A percentile compares a stretch with the other conserved stretches of the same genome.
These are phyloP conservation scores for Probaryconus sp. DNA, from an alignment of 1,140 invertebrate genomes.

Conservation along the genomic window DNA sequence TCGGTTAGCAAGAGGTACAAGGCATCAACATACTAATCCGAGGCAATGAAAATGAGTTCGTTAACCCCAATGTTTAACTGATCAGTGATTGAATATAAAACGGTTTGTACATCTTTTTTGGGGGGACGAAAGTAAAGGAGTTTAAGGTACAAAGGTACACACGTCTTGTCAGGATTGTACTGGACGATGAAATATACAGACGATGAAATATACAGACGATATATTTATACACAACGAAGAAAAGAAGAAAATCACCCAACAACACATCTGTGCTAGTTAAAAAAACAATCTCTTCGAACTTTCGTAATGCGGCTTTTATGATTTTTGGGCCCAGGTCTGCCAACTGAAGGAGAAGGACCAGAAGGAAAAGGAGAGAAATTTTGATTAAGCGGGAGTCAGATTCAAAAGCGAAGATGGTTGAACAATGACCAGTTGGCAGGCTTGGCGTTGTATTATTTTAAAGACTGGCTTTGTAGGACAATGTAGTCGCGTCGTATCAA, in stretches of 20 bases:
- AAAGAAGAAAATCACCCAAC: conserved; percentile 38
- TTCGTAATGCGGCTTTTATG: conserved; percentile 42
- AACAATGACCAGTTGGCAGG: conserved; percentile 8
- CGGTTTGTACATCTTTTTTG: conserved; percentile 47
- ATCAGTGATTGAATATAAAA: conserved; percentile 39
- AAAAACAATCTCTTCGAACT: conserved; percentile 26
- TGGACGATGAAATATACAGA: conserved; percentile 47
- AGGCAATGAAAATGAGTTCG: conserved; percentile 6
- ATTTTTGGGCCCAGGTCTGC: conserved; percentile 10
- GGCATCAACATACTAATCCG: conserved; percentile 32
- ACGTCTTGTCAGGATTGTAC: conserved; percentile 59
- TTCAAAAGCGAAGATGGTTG: too few relatives aligned
- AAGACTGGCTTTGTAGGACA: conserved; percentile 46
- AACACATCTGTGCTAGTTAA: conserved; percentile 42
- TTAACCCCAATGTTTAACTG: too few relatives aligned
- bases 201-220: conserved; percentile 35
- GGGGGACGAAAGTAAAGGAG: conserved; percentile 40
- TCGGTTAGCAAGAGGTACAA: conserved; percentile 21
- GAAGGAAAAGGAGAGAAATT: too few relatives aligned
- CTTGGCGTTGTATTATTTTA: not conserved
- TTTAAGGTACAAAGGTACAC: conserved; percentile 60
- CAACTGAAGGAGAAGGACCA: conserved; percentile 24
- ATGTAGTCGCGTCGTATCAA: conserved; percentile 43
- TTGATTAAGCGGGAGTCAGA: too few relatives aligned
- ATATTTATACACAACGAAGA: conserved; percentile 43